Conservation (phyloP, 2,888 invertebrate genomes). For the Chouioia cunea region DNA sequence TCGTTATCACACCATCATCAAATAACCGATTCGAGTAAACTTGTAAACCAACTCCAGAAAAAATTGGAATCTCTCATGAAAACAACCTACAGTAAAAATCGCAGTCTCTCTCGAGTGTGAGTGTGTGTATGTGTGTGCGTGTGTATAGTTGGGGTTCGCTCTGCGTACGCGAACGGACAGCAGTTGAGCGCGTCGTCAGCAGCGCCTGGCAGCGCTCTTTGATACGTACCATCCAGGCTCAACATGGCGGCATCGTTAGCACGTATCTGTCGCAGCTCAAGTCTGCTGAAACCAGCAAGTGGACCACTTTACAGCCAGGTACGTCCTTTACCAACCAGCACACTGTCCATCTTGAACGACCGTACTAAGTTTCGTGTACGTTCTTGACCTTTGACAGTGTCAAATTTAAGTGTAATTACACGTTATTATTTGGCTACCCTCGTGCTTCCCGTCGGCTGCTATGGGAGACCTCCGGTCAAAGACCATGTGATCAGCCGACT, state of each 20-base stretch:
- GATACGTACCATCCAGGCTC: slow-evolving; percentile 50
- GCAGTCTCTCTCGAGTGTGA: too few species aligned
- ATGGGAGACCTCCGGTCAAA: slow-evolving; percentile 47
- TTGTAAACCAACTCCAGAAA: too few species aligned
- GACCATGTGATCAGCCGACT: too few species aligned
- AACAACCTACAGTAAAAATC: too few species aligned
- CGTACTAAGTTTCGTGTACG: background rate
- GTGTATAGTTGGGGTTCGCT: background rate
- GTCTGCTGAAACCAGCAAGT: slow-evolving; percentile 83
- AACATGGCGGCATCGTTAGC: slow-evolving; percentile 91
- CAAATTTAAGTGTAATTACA: background rate
- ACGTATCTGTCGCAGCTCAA: slow-evolving; percentile 84
- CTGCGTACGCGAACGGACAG: background rate
- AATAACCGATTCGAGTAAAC: too few species aligned
- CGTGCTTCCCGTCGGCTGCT: slow-evolving; percentile 60
- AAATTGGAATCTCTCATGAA: too few species aligned
- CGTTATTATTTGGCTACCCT: background rate
- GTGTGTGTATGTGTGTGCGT: background rate
- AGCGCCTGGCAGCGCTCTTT: slow-evolving; percentile 64
- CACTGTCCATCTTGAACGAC: too few species aligned
- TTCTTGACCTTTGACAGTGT: background rate
- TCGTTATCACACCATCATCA: too few species aligned
- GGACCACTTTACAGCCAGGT: slow-evolving; percentile 80
- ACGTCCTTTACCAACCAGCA: slow-evolving; percentile 58
- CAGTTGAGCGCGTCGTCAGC: slow-evolving; percentile 35